These are phyloP conservation scores for Pyrgilauda ruficollis DNA, from an alignment of 2,113 vertebrate genomes.

Conservation along the genomic window DNA sequence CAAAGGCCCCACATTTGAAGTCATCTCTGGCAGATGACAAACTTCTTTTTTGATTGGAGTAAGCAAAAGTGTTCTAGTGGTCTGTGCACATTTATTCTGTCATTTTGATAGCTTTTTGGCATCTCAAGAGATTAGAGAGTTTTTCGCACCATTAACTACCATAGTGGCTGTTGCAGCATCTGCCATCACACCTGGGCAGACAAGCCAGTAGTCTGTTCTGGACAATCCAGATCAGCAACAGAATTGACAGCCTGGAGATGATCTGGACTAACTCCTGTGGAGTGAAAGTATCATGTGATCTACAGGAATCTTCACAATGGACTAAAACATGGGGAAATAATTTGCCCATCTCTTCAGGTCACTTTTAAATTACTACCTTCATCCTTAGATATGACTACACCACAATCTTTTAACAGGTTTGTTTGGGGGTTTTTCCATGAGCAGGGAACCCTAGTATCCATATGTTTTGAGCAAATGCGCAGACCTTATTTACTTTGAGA, in stretches of 20 bases:
- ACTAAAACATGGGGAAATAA: neutral
- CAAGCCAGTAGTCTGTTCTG: neutral
- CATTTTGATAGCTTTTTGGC: neutral
- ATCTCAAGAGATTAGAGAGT: neutral
- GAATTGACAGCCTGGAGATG: neutral
- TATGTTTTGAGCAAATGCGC: neutral
- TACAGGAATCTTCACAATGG: neutral
- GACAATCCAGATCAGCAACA: neutral
- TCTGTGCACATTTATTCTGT: neutral
- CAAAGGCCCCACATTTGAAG: neutral
- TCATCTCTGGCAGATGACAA: neutral
- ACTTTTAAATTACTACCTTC: neutral
- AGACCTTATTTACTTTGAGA: neutral
- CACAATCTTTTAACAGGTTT: neutral
- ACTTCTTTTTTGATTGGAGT: neutral
- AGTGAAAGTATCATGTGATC: neutral
- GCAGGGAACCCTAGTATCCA: neutral
- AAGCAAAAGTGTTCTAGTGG: neutral
- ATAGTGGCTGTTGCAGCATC: neutral
- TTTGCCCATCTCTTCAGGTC: neutral
- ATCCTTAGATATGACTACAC: neutral
- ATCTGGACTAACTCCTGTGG: neutral
- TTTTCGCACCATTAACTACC: neutral
- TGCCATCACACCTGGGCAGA: neutral
- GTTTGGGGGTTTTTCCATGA: neutral